Evolutionary conservation across 2,888 invertebrate genomes (phyloP).

Genomic region (Tanytarsus gracilentus): DNA sequence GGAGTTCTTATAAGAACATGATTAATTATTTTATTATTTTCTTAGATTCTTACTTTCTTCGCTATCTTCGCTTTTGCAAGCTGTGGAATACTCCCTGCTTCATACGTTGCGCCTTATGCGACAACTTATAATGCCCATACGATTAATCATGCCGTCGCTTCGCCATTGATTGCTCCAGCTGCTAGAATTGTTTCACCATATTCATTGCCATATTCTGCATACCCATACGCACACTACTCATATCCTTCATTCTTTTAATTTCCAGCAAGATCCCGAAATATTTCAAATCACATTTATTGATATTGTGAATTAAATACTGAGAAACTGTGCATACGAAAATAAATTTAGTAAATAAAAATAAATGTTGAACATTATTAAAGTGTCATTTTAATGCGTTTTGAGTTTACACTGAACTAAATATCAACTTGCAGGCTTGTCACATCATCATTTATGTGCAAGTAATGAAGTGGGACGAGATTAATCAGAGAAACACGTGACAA

Average conservation of each 20-base stretch:
- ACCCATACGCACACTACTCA: constrained; percentile 12
- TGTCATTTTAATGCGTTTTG: no score
- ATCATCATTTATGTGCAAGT: no score
- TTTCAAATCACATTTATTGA: no score
- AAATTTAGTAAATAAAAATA: no score
- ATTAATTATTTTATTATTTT: neutral
- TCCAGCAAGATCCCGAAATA: neutral
- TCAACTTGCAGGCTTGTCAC: no score
- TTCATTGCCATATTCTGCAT: constrained; percentile 10
- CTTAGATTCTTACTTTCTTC: constrained; percentile 4
- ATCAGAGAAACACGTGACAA: no score
- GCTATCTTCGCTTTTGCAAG: neutral
- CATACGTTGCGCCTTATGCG: constrained; percentile 2
- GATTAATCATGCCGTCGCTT: constrained; percentile 23
- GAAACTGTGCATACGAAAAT: no score
- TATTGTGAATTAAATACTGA: no score
- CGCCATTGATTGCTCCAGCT: constrained; percentile 23
- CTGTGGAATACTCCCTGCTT: constrained; percentile 12
- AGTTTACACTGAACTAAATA: no score
- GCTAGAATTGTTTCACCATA: constrained; percentile 12
- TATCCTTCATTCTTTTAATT: neutral
- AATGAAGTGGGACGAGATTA: no score
- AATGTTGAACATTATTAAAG: no score
- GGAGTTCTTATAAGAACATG: neutral
- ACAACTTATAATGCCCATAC: constrained; percentile 20